Percentiles rank a stretch among this genome's conserved stretches.
Evolutionary conservation across 2,113 vertebrate species (phyloP).

Genomic region (Antennarius striatus): DNA sequence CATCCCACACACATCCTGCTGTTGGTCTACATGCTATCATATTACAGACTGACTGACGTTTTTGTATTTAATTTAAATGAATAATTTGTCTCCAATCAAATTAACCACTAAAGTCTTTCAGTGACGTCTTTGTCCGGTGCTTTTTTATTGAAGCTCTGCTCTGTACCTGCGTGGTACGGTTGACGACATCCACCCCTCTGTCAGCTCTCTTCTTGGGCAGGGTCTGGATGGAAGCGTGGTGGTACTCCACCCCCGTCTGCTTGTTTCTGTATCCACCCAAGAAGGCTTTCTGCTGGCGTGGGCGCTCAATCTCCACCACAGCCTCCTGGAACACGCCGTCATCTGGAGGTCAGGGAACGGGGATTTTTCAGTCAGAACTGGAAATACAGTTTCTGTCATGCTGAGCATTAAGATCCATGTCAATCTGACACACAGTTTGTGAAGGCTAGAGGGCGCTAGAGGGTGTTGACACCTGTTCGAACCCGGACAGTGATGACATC

Average conservation of each 20-base stretch:
- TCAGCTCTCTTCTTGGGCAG: constrained; percentile 73
- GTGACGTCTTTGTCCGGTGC: neutral
- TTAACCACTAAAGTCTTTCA: neutral
- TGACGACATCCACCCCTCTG: constrained; percentile 73
- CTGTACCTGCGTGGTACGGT: constrained; percentile 87
- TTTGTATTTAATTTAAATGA: no score
- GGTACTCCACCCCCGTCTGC: constrained; percentile 84
- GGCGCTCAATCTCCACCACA: constrained; percentile 84
- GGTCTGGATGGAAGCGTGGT: constrained; percentile 90
- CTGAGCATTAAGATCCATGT: no score
- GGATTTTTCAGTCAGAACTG: no score
- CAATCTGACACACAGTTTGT: no score
- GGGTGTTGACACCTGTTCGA: constrained; percentile 70
- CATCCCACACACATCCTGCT: no score
- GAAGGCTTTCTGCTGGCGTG: constrained; percentile 83
- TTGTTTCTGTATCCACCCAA: constrained; percentile 90
- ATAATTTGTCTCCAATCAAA: no score
- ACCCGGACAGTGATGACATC: constrained; percentile 85
- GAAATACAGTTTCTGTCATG: neutral
- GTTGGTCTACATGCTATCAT: no score
- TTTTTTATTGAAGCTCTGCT: no score
- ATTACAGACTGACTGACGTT: no score
- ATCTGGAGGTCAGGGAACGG: constrained; percentile 58
- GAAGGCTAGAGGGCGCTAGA: no score
- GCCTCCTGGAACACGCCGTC: constrained; percentile 74